Evolutionary conservation across 2,797 vertebrate species (phyloP).

Genomic region (Spinibarbus caldwelli): DNA sequence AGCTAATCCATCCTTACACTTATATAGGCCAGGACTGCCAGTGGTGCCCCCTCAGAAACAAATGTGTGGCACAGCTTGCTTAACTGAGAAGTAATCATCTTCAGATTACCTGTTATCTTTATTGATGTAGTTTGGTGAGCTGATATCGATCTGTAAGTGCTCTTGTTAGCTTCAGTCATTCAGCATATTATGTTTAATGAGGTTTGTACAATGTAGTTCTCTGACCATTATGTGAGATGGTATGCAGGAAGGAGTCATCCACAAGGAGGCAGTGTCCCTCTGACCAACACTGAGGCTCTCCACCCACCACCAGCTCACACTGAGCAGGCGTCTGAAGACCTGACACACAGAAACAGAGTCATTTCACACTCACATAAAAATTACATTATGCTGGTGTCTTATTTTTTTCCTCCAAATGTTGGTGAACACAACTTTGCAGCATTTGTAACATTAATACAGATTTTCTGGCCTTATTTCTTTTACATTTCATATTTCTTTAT

Average conservation of each 20-base stretch:
- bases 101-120: neutral
- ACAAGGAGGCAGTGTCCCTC: constrained; percentile 90
- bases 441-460: neutral
- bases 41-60: neutral
- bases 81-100: neutral
- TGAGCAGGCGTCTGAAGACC: constrained; percentile 85
- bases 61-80: neutral
- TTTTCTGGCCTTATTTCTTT: neutral
- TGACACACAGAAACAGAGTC: constrained; percentile 53
- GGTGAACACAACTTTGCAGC: neutral
- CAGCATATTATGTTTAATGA: neutral
- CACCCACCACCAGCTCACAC: constrained; percentile 89
- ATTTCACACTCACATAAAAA: neutral
- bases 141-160: neutral
- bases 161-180: neutral
- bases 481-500: neutral
- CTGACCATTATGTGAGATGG: constrained; percentile 86
- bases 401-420: neutral
- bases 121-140: neutral
- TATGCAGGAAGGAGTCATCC: constrained; percentile 89
- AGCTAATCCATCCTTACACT: neutral
- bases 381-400: neutral
- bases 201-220: neutral
- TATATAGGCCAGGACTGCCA: neutral
- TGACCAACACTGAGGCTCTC: constrained; percentile 92